Evolutionary conservation across 2,888 invertebrate species (phyloP).

Genomic region (Pheosia gnoma): DNA sequence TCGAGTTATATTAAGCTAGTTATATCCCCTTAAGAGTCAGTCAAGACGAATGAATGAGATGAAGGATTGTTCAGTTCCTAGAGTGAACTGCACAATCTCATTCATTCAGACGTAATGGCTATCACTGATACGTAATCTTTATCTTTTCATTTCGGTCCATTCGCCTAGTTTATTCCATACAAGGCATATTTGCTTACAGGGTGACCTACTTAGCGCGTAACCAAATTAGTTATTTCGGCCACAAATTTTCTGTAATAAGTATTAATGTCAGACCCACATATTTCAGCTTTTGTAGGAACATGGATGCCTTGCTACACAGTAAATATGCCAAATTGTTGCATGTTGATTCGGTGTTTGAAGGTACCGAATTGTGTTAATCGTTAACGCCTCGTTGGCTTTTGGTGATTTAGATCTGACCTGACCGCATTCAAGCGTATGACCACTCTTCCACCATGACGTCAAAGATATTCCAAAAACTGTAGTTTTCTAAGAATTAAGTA

Average conservation of each 20-base stretch:
- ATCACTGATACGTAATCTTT: too few relatives aligned
- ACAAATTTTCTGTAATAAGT: neutral
- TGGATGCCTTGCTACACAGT: constrained; percentile 1
- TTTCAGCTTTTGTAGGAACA: neutral
- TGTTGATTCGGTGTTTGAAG: neutral
- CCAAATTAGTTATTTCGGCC: neutral
- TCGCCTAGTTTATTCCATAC: neutral
- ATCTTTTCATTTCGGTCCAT: neutral
- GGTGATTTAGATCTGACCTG: neutral
- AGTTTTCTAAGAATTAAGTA: too few relatives aligned
- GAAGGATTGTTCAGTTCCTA: too few relatives aligned
- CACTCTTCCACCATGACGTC: neutral
- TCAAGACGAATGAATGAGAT: too few relatives aligned
- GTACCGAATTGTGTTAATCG: constrained; percentile 1
- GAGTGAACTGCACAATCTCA: too few relatives aligned
- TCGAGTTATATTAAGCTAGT: too few relatives aligned
- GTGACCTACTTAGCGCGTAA: neutral
- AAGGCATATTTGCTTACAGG: neutral
- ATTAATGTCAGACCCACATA: neutral
- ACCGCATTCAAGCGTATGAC: neutral
- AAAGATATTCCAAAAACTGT: too few relatives aligned
- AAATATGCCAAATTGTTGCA: neutral
- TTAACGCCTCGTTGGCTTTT: neutral
- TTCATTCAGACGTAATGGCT: too few relatives aligned
- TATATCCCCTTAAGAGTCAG: too few relatives aligned